Evolutionary conservation across 2,888 invertebrate species (phyloP), one percentile per base, ranked within the genome.

Genomic region (Polylopha cassiicola): DNA sequence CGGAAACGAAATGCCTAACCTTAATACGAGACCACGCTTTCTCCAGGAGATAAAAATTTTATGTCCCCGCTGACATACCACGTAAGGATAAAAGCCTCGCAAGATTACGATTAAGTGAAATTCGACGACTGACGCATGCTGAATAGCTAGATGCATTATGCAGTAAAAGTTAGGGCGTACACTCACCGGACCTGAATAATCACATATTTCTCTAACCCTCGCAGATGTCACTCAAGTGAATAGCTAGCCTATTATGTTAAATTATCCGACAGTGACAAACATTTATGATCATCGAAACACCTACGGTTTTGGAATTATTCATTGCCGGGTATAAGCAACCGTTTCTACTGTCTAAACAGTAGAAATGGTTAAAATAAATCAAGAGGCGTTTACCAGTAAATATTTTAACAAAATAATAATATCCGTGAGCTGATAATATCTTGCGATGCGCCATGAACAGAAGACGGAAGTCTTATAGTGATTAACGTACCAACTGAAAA

Each of bases 21-120:
- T 62, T 55, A 62, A 63, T 56, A 53, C 52, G 37, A 44, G 26
- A 43, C 36, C 28, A 24, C 38, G 60, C 78, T 79, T 80, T 80
- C 78, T 62, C 70, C 43, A 50, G 43, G 48, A 65, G 70, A 73
- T 73, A 73, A 65, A 56, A 59, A 39, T 58, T 59, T 71, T 63
- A 72, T 61, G 57, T 55, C 50, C 52, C 44, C 44, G 31, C 49
- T 55, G 53, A 60, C 56, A 44, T 49, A 56, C 45, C 44, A 46
- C 53, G 48, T 63, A 64, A 70, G 75, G 70, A 73, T 64, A 63
- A 58, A 47, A 51, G 45, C 27, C 18, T 37, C n/a, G 32, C 44
- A 45, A 51, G 44, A 51, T 55, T 36, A 44, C 50, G 45, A 49
- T 55, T 56, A 55, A 61, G 61, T 59, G 61, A 72, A 72, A 68